Evolutionary conservation across 1,140 invertebrate genomes (phyloP).

Genomic region (Aradophagus sp.): DNA sequence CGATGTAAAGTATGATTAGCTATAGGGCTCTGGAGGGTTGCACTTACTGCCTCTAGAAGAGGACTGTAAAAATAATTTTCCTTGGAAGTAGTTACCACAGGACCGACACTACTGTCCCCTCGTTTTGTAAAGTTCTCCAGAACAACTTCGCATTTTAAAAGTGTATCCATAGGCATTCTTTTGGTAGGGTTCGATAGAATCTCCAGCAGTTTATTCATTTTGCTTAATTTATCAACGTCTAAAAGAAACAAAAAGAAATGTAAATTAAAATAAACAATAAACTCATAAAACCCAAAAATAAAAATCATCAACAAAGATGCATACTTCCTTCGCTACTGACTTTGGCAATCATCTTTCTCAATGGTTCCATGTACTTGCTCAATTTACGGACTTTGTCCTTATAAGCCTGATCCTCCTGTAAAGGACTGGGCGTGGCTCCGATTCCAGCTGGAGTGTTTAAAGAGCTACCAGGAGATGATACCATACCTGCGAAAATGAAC

Average conservation of each 20-base stretch:
- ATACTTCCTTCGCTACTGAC: constrained; percentile 81
- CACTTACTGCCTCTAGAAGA: constrained; percentile 87
- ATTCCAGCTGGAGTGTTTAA: constrained; percentile 86
- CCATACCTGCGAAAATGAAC: no score
- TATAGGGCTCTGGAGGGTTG: constrained; percentile 88
- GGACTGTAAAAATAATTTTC: constrained; percentile 87
- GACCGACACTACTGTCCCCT: constrained; percentile 75
- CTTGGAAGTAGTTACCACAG: constrained; percentile 52
- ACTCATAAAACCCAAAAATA: not conserved
- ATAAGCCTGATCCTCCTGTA: constrained; percentile 90
- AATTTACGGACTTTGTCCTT: constrained; percentile 93
- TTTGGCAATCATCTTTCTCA: constrained; percentile 81
- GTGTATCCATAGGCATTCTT: constrained; percentile 89
- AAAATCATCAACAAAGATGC: constrained; percentile 9
- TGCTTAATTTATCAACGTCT: constrained; percentile 89
- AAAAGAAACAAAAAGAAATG: constrained; percentile 7
- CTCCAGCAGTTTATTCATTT: constrained; percentile 93
- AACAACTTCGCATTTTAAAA: constrained; percentile 95
- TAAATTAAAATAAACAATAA: not conserved
- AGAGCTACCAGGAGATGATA: constrained; percentile 86
- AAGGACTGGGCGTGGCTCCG: constrained; percentile 82
- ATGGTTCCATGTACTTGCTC: constrained; percentile 93
- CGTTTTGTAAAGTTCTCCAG: constrained; percentile 85
- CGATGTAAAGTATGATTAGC: constrained; percentile 93
- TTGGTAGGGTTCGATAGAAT: constrained; percentile 91